Evolutionary conservation across 2,888 invertebrate genomes (phyloP).

Genomic region (Rhimphoctona megacephalus): DNA sequence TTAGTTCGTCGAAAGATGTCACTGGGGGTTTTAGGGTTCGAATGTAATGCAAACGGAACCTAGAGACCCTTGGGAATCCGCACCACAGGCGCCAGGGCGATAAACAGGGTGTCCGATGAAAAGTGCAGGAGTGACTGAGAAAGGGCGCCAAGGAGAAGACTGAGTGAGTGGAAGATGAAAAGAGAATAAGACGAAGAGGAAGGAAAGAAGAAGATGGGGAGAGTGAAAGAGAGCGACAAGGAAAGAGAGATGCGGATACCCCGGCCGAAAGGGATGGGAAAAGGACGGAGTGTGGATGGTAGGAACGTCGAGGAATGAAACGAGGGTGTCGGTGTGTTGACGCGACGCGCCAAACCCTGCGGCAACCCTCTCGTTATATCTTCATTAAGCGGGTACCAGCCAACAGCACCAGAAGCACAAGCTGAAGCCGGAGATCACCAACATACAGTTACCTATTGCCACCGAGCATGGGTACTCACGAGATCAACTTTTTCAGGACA

Average conservation of each 20-base stretch:
- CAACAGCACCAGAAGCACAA: conserved; percentile 72
- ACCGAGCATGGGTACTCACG: conserved; percentile 42
- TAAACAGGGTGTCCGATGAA: conserved; percentile 65
- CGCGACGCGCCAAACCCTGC: conserved; percentile 77
- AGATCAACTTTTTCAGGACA: conserved; percentile 29
- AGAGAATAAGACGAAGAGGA: conserved; percentile 9
- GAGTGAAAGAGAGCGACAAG: conserved; percentile 30
- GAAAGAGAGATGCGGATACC: conserved; percentile 17
- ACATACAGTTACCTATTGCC: conserved; percentile 34
- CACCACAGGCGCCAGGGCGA: conserved; percentile 68
- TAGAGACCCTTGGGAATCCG: conserved; percentile 63
- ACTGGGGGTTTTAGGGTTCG: conserved; percentile 54
- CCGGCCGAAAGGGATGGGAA: neutral
- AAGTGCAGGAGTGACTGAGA: conserved; percentile 54
- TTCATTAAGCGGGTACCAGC: conserved; percentile 79
- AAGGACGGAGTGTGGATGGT: conserved; percentile 46
- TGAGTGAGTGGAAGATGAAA: conserved; percentile 16
- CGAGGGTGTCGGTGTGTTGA: conserved; percentile 75
- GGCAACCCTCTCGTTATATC: conserved; percentile 81
- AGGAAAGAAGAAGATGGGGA: conserved; percentile 3
- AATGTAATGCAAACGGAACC: conserved; percentile 73
- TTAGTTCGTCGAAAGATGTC: conserved; percentile 30
- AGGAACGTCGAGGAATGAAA: conserved; percentile 63
- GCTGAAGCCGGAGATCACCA: conserved; percentile 62
- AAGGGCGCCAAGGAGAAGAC: conserved; percentile 18